Evolutionary conservation across 2,797 vertebrate species (phyloP), one percentile per base, ranked within the genome.

Genomic region (Lithobates pipiens): DNA sequence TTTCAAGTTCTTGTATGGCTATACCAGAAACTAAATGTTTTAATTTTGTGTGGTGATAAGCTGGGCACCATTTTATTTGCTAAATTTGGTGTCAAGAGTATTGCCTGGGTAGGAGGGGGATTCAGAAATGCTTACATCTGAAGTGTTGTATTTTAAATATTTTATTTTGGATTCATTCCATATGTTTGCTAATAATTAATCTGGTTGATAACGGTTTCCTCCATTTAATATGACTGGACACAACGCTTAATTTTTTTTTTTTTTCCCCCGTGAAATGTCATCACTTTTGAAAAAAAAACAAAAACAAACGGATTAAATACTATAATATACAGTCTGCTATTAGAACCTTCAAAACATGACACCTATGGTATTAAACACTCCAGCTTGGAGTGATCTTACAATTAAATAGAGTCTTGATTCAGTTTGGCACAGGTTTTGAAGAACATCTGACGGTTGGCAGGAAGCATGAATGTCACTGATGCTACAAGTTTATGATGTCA

Each of bases 401-500:
- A 87, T 83, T 75, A 76, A 79, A 79, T 83, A 65, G 81, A 68
- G 63, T 46, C 71, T 50, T 46, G 36, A 83, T 80, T 78, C 36
- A 83, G 69, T 74, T 84, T 87, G 80, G 75, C 85, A 83, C 71
- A 44, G 39, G 78, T 76, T 76, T 91, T 86, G 86, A 78, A 1
- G 10, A 90, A 75, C 78, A 77, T 88, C 88, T 91, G 89, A 88
- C 82, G 77, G 88, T 88, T 80, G 76, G 75, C 78, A 89, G 88
- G 77, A 89, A 89, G 65, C 81, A 79, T 84, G 71, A 71, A 80
- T 89, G 89, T 91, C 88, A 88, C 87, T 72, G 89, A 91, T 90
- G 91, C 90, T 91, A 84, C 90, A 88, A 91, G 89, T 86, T 92
- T 93, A 84, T 84, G 90, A 90, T 91, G 91, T 89, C 89, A 88